Evolutionary conservation across 2,797 vertebrate species (phyloP).

Genomic region (Poeciliopsis presidionis): DNA sequence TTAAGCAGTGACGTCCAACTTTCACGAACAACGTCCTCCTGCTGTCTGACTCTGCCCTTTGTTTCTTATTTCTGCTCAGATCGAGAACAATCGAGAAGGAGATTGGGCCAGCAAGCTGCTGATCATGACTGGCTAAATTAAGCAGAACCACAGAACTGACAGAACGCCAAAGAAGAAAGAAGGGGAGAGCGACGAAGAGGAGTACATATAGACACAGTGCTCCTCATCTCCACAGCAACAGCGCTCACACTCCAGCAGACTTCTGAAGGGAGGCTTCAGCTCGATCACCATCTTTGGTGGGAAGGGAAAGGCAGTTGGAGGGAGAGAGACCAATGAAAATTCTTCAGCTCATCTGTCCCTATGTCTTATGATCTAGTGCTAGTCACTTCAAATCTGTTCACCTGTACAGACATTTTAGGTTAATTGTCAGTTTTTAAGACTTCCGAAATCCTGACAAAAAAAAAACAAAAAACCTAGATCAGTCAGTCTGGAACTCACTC

Average conservation of each 20-base stretch:
- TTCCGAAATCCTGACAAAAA: constrained; percentile 17
- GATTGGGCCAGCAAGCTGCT: constrained; percentile 36
- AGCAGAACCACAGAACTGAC: constrained; percentile 47
- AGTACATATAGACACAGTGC: constrained; percentile 36
- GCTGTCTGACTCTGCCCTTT: constrained; percentile 48
- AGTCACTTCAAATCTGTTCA: constrained; percentile 29
- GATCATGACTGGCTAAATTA: constrained; percentile 69
- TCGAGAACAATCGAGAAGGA: constrained; percentile 50
- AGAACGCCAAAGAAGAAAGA: constrained; percentile 46
- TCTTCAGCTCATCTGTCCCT: constrained; percentile 36
- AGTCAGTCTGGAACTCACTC: constrained; percentile 24
- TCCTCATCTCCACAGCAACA: constrained; percentile 78
- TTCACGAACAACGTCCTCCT: constrained; percentile 19
- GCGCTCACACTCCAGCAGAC: constrained; percentile 65
- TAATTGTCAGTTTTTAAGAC: constrained; percentile 31
- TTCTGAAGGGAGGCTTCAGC: constrained; percentile 68
- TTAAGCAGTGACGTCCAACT: constrained; percentile 44
- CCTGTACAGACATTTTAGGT: constrained; percentile 32
- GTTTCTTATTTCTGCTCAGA: constrained; percentile 59
- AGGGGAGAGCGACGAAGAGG: constrained; percentile 34
- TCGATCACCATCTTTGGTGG: constrained; percentile 51
- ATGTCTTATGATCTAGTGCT: constrained; percentile 40
- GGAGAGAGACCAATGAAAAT: constrained; percentile 58
- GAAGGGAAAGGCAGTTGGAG: constrained; percentile 54
- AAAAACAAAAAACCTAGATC: constrained; percentile 13